Conservation (phyloP, 2,113 vertebrate genomes). For the Micromys minutus region DNA sequence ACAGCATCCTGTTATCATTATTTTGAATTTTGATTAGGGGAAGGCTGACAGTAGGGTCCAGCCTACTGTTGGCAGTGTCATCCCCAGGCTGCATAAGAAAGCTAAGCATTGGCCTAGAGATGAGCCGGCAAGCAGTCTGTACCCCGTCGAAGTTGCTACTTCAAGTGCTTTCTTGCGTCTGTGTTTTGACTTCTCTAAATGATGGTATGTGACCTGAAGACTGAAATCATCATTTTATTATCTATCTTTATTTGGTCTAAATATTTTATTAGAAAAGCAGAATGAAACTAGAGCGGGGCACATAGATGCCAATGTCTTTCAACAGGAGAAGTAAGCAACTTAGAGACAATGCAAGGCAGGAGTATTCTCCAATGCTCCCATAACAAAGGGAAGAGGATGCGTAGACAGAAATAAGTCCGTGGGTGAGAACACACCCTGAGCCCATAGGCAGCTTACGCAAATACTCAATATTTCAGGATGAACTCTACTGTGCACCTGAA, state of each 20-base stretch:
- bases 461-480: neutral
- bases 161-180: neutral
- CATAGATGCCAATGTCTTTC: neutral
- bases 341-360: neutral
- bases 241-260: no score
- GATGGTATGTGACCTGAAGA: no score
- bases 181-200: neutral
- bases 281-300: neutral
- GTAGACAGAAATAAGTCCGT: neutral
- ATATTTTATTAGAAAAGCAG: neutral
- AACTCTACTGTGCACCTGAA: neutral
- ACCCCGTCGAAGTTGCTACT: no score
- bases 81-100: no score
- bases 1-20: no score
- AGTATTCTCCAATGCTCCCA: neutral
- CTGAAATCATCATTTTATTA: neutral
- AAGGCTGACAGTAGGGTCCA: neutral
- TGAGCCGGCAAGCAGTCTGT: neutral
- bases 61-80: neutral
- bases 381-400: neutral
- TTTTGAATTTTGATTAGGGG: neutral
- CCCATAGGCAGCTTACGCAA: neutral
- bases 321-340: neutral
- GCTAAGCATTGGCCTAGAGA: neutral
- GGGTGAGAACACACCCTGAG: neutral